Base-by-base conservation (phyloP, 2,797 vertebrate genomes). In the Gobionotothen gibberifrons region DNA sequence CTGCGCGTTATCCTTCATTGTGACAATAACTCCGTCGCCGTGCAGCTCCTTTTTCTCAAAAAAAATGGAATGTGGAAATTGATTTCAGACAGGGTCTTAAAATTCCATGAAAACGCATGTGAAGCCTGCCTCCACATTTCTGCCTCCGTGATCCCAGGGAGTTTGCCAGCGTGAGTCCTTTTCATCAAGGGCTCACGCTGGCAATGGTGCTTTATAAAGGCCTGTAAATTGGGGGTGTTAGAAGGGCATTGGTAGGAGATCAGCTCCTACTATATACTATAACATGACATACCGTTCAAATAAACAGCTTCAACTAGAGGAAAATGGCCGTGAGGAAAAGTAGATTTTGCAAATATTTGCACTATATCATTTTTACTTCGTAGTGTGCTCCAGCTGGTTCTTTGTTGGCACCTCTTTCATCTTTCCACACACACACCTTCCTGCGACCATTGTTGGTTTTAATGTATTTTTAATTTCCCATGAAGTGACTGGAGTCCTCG, bases 391-490 rank as follows among this genome's bases (percentile, higher is more conserved):
- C 76, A 75, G 78, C 68, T 72, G 63, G 42, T 52, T 67, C 71
- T 78, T 79, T 76, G 74, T 78, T 61, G 69, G 65, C 60, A 69
- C 64, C 22, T 74, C 40, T 56, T 32, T 32, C 49, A 61, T 81
- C 14, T 2, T 3, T 21, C 21, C 21, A 42, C 22, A 42, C 7
- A 11, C 65, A 48, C 54, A 1, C 78, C 78, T 89, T 72, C 72
- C 85, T 78, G 88, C 32, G 81, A 82, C 76, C 87, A 86, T 84
- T 89, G 91, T 90, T 89, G 85, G 77, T 83, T 91, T 88, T 92
- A 92, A 93, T 92, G 90, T 86, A 84, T 91, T 93, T 92, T 91
- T 93, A 93, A 93, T 94, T 92, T 90, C 88, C 90, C 88, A 85
- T 76, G 82, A 92, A 92, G 87, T 89, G 92, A 88, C 87, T 89